Percentiles rank a stretch among this genome's conserved stretches.
These are phyloP conservation scores for Leptogaster cylindrica DNA, from an alignment of 2,888 invertebrate species.

Conservation along the genomic window DNA sequence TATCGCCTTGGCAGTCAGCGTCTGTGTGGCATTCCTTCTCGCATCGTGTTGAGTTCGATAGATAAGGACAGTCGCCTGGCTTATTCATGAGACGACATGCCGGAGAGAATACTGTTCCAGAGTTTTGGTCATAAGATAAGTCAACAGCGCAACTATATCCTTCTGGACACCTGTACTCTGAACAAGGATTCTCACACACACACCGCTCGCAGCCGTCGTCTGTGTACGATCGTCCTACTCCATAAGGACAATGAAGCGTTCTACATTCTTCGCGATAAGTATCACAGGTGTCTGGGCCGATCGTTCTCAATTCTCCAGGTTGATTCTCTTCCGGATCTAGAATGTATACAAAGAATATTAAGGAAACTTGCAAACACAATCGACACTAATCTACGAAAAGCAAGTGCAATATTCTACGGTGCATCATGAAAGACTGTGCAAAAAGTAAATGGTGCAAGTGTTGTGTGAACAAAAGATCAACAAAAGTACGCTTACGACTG, in stretches of 20 bases:
- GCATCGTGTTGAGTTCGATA: slow-evolving; percentile 66
- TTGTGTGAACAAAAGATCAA: slow-evolving; percentile 29
- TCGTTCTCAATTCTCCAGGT: not conserved
- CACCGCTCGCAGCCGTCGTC: slow-evolving; percentile 74
- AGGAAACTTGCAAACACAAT: not conserved
- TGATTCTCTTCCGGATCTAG: slow-evolving; percentile 7
- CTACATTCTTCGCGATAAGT: slow-evolving; percentile 69
- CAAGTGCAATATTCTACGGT: slow-evolving; percentile 53
- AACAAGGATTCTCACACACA: slow-evolving; percentile 78
- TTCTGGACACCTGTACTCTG: slow-evolving; percentile 66
- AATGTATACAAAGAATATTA: not conserved
- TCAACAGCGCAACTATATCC: slow-evolving; percentile 75
- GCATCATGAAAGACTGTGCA: not conserved
- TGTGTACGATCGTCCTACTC: slow-evolving; percentile 69
- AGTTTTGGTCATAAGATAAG: slow-evolving; percentile 54
- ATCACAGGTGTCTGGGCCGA: slow-evolving; percentile 64
- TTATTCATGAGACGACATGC: slow-evolving; percentile 65
- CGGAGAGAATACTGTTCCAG: slow-evolving; percentile 54
- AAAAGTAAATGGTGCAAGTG: slow-evolving; percentile 11
- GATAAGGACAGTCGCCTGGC: slow-evolving; percentile 71
- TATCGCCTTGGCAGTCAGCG: slow-evolving; percentile 77
- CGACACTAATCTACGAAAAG: slow-evolving; percentile 12
- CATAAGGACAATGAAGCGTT: slow-evolving; percentile 73
- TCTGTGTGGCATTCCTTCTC: slow-evolving; percentile 77
- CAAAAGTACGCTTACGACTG: slow-evolving; percentile 57